phyloP scores from a whole-genome alignment of 92 coral and sea anemone species.

The Parazoanthus swiftii region DNA sequence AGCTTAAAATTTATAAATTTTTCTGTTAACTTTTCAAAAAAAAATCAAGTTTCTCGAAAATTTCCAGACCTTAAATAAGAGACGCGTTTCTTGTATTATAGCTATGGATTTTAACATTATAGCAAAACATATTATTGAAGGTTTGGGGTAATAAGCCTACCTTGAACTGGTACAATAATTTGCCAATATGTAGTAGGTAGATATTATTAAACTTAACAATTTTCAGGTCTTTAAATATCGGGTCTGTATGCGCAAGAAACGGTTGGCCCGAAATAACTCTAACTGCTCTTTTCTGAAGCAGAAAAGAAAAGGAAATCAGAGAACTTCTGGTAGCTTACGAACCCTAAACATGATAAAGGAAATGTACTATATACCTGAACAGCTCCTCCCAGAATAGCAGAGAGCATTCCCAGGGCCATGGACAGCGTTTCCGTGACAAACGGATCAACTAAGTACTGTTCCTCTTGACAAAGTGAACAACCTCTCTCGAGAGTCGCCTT shows the following conservation, averaged over 20 bases:
- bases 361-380: slow-evolving; percentile 52
- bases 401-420: slow-evolving; percentile 92
- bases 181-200: too few relatives aligned
- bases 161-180: too few relatives aligned
- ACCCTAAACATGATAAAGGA: background rate
- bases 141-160: too few relatives aligned
- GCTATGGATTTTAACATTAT: too few relatives aligned
- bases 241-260: too few relatives aligned
- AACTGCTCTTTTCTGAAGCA: too few relatives aligned
- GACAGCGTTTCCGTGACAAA: slow-evolving; percentile 85
- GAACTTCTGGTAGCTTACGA: background rate
- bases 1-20: background rate
- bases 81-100: too few relatives aligned
- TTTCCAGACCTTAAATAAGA: background rate
- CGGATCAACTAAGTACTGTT: slow-evolving; percentile 45
- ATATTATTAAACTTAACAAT: too few relatives aligned
- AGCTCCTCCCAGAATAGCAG: slow-evolving; percentile 89
- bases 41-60: background rate
- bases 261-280: too few relatives aligned
- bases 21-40: too few relatives aligned
- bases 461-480: slow-evolving; percentile 56
- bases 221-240: too few relatives aligned
- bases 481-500: slow-evolving; percentile 81
- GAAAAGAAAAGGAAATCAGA: background rate
- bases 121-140: too few relatives aligned